These are phyloP conservation scores for Chondrosia reniformis DNA, from an alignment of 37 sponge, comb jelly and placozoan species.

Conservation along the genomic window DNA sequence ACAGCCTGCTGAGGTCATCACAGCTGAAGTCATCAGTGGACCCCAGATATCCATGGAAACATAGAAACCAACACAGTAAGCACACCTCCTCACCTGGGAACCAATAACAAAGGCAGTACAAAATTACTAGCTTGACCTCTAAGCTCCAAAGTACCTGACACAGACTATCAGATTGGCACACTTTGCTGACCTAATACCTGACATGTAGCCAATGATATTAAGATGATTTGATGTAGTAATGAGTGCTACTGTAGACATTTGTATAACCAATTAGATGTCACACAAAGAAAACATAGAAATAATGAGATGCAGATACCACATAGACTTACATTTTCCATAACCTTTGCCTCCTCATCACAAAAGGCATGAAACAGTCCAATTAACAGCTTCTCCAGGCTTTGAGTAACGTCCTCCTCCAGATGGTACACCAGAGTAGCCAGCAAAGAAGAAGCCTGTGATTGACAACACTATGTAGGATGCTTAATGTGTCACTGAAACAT, in stretches of 20 bases:
- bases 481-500: neutral
- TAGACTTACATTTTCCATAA: conserved; percentile 36
- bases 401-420: conserved; percentile 82
- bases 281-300: no score
- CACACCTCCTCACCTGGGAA: conserved; percentile 14
- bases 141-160: no score
- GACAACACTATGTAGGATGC: neutral
- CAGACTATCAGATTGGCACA: no score
- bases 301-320: no score
- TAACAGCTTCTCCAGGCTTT: conserved; percentile 76
- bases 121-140: no score
- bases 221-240: no score
- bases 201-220: no score
- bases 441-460: conserved; percentile 64
- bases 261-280: no score
- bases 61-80: conserved; percentile 46
- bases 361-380: conserved; percentile 76
- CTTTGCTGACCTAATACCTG: no score
- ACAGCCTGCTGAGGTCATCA: conserved; percentile 70
- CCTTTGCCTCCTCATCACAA: conserved; percentile 70
- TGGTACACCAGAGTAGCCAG: conserved; percentile 63
- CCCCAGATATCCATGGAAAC: conserved; percentile 75
- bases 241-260: no score
- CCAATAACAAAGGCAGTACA: no score
- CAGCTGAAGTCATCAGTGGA: conserved; percentile 69